Percentiles rank a stretch among this genome's conserved stretches.
Conservation (phyloP, 2,113 vertebrate species). For the Maccullochella peelii region DNA sequence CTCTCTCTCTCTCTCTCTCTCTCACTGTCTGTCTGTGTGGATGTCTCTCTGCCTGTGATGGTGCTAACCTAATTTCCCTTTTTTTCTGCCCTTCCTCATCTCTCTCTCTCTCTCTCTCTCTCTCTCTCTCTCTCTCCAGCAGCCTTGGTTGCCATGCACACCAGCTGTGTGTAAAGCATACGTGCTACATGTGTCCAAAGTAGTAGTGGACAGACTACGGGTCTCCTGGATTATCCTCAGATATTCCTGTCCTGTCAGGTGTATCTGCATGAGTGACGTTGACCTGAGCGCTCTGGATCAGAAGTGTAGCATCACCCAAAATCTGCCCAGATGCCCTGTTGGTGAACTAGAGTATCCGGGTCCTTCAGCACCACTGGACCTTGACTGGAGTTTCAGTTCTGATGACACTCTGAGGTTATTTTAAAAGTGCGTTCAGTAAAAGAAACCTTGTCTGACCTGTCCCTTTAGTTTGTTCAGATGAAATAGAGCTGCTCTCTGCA, state of each 20-base stretch:
- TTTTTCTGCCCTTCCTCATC: conserved; percentile 13
- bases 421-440: background rate
- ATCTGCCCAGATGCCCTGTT: background rate
- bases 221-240: background rate
- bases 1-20: conserved; percentile 6
- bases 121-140: conserved; percentile 2
- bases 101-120: conserved; percentile 3
- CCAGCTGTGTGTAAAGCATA: conserved; percentile 15
- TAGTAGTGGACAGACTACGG: background rate
- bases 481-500: too few species aligned
- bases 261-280: background rate
- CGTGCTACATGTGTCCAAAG: background rate
- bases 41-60: conserved; percentile 38
- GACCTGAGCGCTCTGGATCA: background rate
- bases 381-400: background rate
- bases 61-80: conserved; percentile 50
- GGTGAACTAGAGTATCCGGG: background rate
- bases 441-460: background rate
- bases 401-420: background rate
- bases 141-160: conserved; percentile 62
- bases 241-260: background rate
- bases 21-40: conserved; percentile 20
- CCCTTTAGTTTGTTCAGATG: background rate
- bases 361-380: background rate
- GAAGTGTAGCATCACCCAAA: background rate